Evolutionary conservation across 2,888 invertebrate genomes (phyloP).

Genomic region (Mesochorus sp.): DNA sequence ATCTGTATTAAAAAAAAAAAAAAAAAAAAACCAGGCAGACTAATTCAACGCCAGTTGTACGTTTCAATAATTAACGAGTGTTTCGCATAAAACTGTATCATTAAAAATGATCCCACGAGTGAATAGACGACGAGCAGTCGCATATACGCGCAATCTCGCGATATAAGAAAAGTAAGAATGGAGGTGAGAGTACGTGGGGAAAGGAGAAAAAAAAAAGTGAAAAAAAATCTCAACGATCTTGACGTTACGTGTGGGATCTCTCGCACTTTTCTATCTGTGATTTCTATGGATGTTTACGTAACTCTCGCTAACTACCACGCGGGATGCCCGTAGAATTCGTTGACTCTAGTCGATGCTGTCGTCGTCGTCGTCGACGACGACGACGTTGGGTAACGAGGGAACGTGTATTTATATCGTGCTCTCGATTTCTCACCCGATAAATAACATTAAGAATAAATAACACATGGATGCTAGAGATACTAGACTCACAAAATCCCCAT

Average conservation of each 20-base stretch:
- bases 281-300: conserved; percentile 56
- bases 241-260: conserved; percentile 49
- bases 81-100: conserved; percentile 23
- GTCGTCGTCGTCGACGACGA: conserved; percentile 20
- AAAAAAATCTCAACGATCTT: conserved; percentile 46
- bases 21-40: too few relatives aligned
- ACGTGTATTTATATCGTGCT: conserved; percentile 45
- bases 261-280: conserved; percentile 36
- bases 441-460: neutral
- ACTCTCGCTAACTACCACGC: conserved; percentile 10
- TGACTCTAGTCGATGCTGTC: conserved; percentile 37
- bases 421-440: conserved; percentile 44
- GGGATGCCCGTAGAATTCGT: conserved; percentile 42
- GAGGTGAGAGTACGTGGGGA: neutral
- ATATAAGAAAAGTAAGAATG: conserved; percentile 6
- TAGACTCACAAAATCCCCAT: too few relatives aligned
- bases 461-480: too few relatives aligned
- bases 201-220: conserved; percentile 6
- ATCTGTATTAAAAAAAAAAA: neutral
- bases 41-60: neutral
- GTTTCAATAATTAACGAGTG: conserved; percentile 17
- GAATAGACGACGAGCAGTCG: neutral
- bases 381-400: conserved; percentile 40
- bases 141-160: conserved; percentile 25
- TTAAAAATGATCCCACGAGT: conserved; percentile 15